Evolutionary conservation across 2,113 vertebrate species (phyloP).

Genomic region (Ifrita kowaldi): DNA sequence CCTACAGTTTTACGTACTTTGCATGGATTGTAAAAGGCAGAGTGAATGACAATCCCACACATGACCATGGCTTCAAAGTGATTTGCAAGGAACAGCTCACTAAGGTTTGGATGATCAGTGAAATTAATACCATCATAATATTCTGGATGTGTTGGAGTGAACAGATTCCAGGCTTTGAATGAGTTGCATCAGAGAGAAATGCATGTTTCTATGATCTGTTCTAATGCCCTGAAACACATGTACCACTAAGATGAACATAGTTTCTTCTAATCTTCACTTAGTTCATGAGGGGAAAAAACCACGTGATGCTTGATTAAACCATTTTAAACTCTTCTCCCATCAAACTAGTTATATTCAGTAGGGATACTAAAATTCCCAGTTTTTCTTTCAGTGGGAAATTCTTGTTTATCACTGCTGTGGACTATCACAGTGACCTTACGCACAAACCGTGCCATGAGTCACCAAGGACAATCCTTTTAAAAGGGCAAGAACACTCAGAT

Average conservation of each 20-base stretch:
- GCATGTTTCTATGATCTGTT: background rate
- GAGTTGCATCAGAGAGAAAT: background rate
- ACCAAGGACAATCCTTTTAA: background rate
- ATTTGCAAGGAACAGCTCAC: background rate
- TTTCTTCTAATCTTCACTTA: background rate
- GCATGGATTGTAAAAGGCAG: background rate
- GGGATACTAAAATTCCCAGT: background rate
- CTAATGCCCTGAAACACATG: background rate
- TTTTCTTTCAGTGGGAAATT: background rate
- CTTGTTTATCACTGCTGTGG: background rate
- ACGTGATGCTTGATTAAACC: background rate
- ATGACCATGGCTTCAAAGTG: background rate
- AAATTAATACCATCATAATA: background rate
- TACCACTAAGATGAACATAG: background rate
- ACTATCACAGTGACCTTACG: background rate
- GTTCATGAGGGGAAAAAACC: background rate
- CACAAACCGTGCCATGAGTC: rapidly evolving
- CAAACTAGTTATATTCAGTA: background rate
- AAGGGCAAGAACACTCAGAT: background rate
- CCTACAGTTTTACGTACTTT: background rate
- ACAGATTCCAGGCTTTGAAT: background rate
- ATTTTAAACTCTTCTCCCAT: background rate
- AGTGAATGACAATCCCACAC: background rate
- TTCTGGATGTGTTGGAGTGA: background rate
- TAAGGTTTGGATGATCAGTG: background rate